phyloP scores from a whole-genome alignment of 2,113 vertebrate species.

The Falcunculus frontatus region DNA sequence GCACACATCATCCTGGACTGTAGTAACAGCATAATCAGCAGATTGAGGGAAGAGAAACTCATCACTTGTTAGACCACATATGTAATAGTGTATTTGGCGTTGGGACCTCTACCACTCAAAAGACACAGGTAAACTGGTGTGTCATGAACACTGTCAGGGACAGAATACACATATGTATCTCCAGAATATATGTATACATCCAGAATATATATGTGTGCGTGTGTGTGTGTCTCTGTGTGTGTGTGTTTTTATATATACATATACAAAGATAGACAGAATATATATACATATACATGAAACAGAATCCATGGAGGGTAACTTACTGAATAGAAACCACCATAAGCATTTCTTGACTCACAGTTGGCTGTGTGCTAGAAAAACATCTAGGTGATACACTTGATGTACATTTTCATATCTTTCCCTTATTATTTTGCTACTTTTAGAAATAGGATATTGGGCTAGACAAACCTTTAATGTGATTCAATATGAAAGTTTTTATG shows the following conservation, averaged over 20 bases:
- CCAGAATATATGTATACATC: not conserved
- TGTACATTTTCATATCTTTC: not conserved
- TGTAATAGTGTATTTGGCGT: not conserved
- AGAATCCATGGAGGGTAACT: not conserved
- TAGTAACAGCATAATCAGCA: not conserved
- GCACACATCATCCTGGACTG: not conserved
- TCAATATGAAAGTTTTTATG: not conserved
- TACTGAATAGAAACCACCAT: not conserved
- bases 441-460: not conserved
- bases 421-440: not conserved
- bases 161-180: not conserved
- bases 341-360: not conserved
- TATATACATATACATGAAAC: fast-evolving
- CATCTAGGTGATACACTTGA: not conserved
- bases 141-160: not conserved
- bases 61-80: not conserved
- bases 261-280: not conserved
- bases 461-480: not conserved
- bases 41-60: not conserved
- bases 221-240: not conserved
- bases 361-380: not conserved
- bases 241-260: not conserved
- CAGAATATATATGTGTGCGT: not conserved
- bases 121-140: not conserved
- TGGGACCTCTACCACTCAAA: not conserved